Evolutionary conservation across 2,888 invertebrate species (phyloP), one percentile per base, ranked within the genome.

Genomic region (Lasioglossum lativentre): DNA sequence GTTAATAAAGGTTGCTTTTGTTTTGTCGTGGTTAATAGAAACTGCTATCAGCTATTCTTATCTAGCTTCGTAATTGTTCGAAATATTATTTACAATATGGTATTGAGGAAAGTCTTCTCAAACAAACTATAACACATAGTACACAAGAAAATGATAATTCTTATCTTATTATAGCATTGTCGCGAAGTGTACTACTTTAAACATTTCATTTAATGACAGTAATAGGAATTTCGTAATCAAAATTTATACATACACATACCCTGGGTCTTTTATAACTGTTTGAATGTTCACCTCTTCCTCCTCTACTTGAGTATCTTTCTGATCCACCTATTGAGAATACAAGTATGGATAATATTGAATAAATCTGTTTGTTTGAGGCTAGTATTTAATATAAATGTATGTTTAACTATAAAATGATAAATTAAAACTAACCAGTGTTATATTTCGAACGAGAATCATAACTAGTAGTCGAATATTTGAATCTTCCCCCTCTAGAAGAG

Each of bases 401-500:
- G n/a, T 34, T 34, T 63, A 45, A 59, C 30, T 34, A 40, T 70
- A 16, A 14, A 10, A n/a, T 59, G 27, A 71, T 68, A 59, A 27
- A 63, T 38, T 80, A 30, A 12, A 38, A 90, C 89, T 90, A 81
- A 94, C 94, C 94, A 75, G 94, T 93, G 83, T 93, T 91, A 79
- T 94, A 94, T 85, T 94, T 94, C 27, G 92, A 93, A 8, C 94
- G 93, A 34, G 94, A 94, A 82, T 94, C 94, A 63, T 94, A 94
- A 80, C 88, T 94, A 0, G 93, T 92, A 8, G 93, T 94, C 8
- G 94, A 93, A 85, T 94, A 94, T 89, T 94, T 94, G 82, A 94
- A 94, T 88, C 94, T 91, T 70, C 94, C 93, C 30, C 94, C 94
- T 80, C 94, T 90, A 38, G 94, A 94, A 40, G 94, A 94, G 0